These are phyloP conservation scores for Melanotaenia maccullochi DNA, from an alignment of 2,797 vertebrate genomes.

Conservation along the genomic window DNA sequence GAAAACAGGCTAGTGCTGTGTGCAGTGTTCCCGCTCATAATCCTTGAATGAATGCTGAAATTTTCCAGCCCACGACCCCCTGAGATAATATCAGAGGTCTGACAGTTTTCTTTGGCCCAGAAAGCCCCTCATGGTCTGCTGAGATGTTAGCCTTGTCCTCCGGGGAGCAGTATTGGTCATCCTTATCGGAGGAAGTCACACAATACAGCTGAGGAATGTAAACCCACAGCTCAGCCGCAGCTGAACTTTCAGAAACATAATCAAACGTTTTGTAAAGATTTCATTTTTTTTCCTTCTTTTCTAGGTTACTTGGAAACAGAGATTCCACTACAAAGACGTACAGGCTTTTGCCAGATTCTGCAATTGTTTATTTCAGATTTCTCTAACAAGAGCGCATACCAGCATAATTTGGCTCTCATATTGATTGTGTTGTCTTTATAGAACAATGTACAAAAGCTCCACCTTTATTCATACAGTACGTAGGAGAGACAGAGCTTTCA, in stretches of 20 bases:
- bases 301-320: constrained; percentile 43
- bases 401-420: constrained; percentile 9
- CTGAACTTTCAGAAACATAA: constrained; percentile 42
- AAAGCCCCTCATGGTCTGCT: constrained; percentile 28
- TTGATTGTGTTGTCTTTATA: constrained; percentile 9
- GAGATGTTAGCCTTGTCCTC: constrained; percentile 46
- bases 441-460: constrained; percentile 38
- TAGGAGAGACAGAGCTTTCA: not conserved
- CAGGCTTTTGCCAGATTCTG: constrained; percentile 15
- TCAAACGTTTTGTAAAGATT: constrained; percentile 6
- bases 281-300: constrained; percentile 57
- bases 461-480: not conserved
- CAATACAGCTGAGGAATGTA: constrained; percentile 70
- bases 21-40: not conserved
- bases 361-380: constrained; percentile 36
- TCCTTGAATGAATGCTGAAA: constrained; percentile 54
- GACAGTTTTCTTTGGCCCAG: constrained; percentile 61
- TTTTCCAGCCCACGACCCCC: constrained; percentile 58
- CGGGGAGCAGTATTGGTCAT: constrained; percentile 55
- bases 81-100: constrained; percentile 56
- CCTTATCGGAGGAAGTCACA: constrained; percentile 77
- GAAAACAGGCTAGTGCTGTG: constrained; percentile 53
- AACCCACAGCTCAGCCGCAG: constrained; percentile 48
- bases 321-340: constrained; percentile 16
- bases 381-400: constrained; percentile 36